These are phyloP conservation scores for Varecia variegata DNA, from an alignment of 2,797 vertebrate species.

Conservation along the genomic window DNA sequence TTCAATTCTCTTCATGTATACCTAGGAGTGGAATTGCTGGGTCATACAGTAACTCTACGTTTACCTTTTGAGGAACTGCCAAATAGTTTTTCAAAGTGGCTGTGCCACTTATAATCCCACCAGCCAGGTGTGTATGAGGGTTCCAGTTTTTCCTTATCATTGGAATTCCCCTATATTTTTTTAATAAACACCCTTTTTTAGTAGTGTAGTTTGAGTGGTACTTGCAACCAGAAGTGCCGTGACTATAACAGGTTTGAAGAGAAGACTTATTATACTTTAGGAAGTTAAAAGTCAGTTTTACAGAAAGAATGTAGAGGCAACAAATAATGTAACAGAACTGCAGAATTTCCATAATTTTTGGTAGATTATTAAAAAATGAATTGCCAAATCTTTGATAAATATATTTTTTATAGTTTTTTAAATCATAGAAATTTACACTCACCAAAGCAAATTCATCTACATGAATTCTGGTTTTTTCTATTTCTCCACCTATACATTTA, in stretches of 20 bases:
- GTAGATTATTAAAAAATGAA: constrained; percentile 14
- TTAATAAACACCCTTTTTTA: background rate
- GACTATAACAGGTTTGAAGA: background rate
- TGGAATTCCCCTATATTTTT: background rate
- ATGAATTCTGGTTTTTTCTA: constrained; percentile 95
- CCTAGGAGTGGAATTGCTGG: background rate
- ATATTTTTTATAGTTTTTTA: background rate
- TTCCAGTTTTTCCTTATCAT: background rate
- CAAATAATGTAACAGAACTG: background rate
- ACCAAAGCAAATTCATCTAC: constrained; percentile 99
- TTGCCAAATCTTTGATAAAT: background rate
- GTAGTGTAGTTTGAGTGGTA: background rate
- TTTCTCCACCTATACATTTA: constrained; percentile 90
- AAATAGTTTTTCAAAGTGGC: background rate
- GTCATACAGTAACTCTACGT: background rate
- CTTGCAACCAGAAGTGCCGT: background rate
- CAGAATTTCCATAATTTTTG: background rate
- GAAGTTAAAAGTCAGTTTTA: constrained; percentile 24
- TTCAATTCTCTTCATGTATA: background rate
- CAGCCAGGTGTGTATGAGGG: background rate
- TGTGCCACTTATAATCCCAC: background rate
- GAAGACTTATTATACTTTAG: background rate
- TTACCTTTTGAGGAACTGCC: background rate
- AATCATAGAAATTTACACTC: constrained; percentile 71
- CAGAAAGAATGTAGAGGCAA: background rate